Percentiles rank a stretch among this genome's conserved stretches.
Evolutionary conservation across 2,113 vertebrate genomes (phyloP).

Genomic region (Pungitius pungitius): DNA sequence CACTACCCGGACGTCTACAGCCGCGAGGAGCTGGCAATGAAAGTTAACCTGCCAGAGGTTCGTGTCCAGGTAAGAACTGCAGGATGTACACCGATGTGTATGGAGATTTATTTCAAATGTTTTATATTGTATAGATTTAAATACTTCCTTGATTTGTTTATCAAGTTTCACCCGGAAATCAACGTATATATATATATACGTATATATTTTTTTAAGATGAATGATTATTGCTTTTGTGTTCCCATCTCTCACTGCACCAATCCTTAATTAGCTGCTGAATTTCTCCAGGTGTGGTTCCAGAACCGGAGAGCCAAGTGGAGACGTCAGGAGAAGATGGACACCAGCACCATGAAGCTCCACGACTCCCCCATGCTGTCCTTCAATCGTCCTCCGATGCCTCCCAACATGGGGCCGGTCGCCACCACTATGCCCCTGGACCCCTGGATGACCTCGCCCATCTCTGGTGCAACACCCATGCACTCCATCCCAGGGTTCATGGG

Average conservation of each 20-base stretch:
- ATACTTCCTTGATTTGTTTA: too few species aligned
- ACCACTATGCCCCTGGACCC: constrained; percentile 88
- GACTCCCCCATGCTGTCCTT: constrained; percentile 89
- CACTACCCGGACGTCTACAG: constrained; percentile 94
- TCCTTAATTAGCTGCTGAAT: background rate
- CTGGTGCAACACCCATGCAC: constrained; percentile 84
- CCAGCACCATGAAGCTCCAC: constrained; percentile 86
- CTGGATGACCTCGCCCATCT: constrained; percentile 89
- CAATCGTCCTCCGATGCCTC: constrained; percentile 83
- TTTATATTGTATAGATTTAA: too few species aligned
- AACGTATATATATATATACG: background rate
- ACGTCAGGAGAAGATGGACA: constrained; percentile 92
- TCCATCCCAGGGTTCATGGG: constrained; percentile 89
- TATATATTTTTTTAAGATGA: background rate
- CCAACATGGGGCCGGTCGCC: constrained; percentile 81
- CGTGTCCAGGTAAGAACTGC: constrained; percentile 86
- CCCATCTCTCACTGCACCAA: background rate
- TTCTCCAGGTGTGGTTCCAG: constrained; percentile 91
- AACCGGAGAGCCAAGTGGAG: constrained; percentile 93
- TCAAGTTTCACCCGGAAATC: background rate
- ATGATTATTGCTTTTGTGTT: background rate
- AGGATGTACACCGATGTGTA: background rate
- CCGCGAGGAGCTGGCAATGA: constrained; percentile 90
- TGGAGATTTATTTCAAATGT: too few species aligned
- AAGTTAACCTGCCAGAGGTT: constrained; percentile 91